Base-by-base conservation (phyloP, 2,113 vertebrate species). In the Chauna torquata region DNA sequence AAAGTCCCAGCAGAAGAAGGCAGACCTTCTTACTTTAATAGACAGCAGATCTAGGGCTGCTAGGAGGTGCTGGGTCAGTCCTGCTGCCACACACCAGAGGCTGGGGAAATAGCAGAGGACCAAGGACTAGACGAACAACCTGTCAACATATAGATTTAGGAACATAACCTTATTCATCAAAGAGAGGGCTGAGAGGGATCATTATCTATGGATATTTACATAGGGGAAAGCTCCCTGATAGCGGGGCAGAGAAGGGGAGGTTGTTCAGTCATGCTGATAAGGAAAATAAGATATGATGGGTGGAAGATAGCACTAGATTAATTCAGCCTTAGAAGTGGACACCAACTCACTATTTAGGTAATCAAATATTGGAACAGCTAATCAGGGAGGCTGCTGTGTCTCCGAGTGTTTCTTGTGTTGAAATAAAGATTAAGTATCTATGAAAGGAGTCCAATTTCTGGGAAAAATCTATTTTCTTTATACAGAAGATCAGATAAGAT, bases 361-460 rank as follows among this genome's bases (percentile, higher is more conserved):
- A 93, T 88, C 94, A 97, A 96, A 91, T 94, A 93, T 52, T 92
- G 85, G 87, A 94, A 80, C 58, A 94, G 74, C 82, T 96, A 95
- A 94, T 90, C 87, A 91, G 90, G 66, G 82, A 94, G 34, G 66
- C 45, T 95, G 78, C 75, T 38, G n/a, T 92, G 54, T 90, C 87
- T 79, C 66, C 44, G n/a, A 42, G 66, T 40, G 66, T 12, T 85
- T 82, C 84, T 62, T 94, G 54, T 38, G 58, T 77, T 90, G 82
- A 97, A 95, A 96, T 54, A 94, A 88, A 89, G 82, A 93, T 95
- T 94, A 80, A 85, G 36, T 90, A 90, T 76, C 90, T 90, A 72
- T 57, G 58, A 92, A 88, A 95, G 50, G 42, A 94, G 95, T 91
- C 87, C 87, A 69, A 2, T 82, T 92, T 93, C 91, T 76, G 78